Evolutionary conservation across 2,797 vertebrate species (phyloP), one percentile per base, ranked within the genome.

Genomic region (Pseudomugil gertrudae): DNA sequence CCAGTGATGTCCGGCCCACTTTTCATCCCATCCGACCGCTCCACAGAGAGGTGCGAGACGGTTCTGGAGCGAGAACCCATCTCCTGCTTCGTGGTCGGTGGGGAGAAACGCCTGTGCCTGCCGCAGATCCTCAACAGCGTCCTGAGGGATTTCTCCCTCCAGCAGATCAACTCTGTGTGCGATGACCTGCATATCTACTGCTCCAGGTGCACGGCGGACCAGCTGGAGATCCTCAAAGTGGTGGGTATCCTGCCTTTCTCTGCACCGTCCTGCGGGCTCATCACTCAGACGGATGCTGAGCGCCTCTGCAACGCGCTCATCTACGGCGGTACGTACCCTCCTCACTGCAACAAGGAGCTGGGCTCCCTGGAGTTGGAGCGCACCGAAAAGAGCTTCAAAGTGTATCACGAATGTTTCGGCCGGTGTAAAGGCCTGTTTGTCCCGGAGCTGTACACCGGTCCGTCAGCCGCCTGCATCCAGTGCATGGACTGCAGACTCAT

Each of bases 81-180:
- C 88, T 97, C 97, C 24, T 99, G 96, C 74, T 98, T 99, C 79
- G 96, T 96, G 89, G 98, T 99, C 11, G 98, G 98, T 63, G 98
- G 97, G 21, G 98, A 98, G 89, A 98, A 98, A 89, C 95, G 98
- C 21, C 95, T 99, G 24, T 99, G 98, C 85, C 91, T 99, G 78
- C 97, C 98, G 81, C 97, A 99, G 84, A 97, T 99, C 79, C 94
- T 99, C 87, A 98, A 98, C 93, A 98, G 96, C 0, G 97, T 99
- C 52, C 95, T 99, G 72, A 93, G 96, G 67, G 96, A 98, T 81
- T 99, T 97, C 80, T 97, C 96, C 3, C 91, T 98, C 60, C 98
- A 99, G 85, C 98, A 99, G 86, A 99, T 99, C 90, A 99, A 99
- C 86, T 95, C 96, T 0, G 96, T 98, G 69, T 99, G 97, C 74